Conservation (phyloP, 2,888 invertebrate genomes). For the Temnothorax ravouxi region DNA sequence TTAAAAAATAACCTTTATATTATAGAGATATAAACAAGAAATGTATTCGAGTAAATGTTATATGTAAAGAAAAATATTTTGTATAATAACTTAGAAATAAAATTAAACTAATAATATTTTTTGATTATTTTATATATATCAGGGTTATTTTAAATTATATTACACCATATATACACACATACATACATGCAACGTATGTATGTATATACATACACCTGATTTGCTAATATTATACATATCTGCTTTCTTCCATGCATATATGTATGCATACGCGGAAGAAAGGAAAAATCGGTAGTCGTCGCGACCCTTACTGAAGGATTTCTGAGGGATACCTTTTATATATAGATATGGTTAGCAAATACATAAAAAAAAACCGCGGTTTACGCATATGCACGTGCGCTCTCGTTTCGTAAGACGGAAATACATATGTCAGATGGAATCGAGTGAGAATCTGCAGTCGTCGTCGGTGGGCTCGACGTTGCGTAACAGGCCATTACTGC, state of each 20-base stretch:
- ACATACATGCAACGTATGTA: too few relatives aligned
- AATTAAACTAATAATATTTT: not conserved
- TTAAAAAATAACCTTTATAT: too few relatives aligned
- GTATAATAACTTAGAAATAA: not conserved
- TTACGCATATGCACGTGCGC: conserved; percentile 31
- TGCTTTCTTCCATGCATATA: not conserved
- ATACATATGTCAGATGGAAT: conserved; percentile 66
- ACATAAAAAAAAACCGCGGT: conserved; percentile 9
- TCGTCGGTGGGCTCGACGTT: conserved; percentile 68
- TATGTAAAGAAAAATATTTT: conserved; percentile 1
- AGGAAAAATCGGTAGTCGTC: not conserved
- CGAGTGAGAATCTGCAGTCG: conserved; percentile 67
- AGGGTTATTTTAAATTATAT: too few relatives aligned
- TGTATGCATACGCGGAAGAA: too few relatives aligned
- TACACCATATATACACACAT: too few relatives aligned
- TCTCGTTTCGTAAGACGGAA: conserved; percentile 40
- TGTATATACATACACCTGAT: too few relatives aligned
- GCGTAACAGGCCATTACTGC: conserved; percentile 78
- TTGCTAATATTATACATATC: too few relatives aligned
- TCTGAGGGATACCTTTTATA: not conserved
- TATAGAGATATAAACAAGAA: not conserved
- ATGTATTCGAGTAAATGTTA: not conserved
- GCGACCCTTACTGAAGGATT: not conserved
- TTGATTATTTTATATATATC: too few relatives aligned
- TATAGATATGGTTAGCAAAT: not conserved